phyloP scores from a whole-genome alignment of 2,888 invertebrate genomes.

The Colostygia pectinataria region DNA sequence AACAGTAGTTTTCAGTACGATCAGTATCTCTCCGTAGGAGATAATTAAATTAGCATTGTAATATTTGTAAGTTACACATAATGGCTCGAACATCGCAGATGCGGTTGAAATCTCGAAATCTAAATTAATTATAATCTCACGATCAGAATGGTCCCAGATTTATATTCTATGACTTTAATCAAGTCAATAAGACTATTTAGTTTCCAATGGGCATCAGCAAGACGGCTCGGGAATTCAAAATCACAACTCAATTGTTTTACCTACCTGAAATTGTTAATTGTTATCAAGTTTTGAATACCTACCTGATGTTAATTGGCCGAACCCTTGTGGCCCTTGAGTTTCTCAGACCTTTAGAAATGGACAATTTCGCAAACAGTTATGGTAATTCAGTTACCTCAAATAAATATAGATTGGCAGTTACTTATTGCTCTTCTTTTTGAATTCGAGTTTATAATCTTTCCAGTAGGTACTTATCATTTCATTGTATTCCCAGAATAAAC shows the following conservation, averaged over 20 bases:
- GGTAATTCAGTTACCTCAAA: neutral
- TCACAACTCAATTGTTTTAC: slow-evolving; percentile 23
- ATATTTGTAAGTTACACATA: no score
- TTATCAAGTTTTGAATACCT: slow-evolving; percentile 29
- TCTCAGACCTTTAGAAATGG: neutral
- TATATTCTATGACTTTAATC: neutral
- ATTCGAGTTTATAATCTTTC: no score
- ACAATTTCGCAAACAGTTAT: neutral
- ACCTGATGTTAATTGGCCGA: slow-evolving; percentile 21
- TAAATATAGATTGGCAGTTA: no score
- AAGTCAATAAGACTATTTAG: slow-evolving; percentile 16
- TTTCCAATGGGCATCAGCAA: slow-evolving; percentile 11
- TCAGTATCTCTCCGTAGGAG: no score
- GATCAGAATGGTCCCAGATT: neutral
- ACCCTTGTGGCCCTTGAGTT: slow-evolving; percentile 1
- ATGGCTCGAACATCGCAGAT: no score
- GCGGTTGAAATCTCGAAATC: no score
- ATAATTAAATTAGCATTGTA: no score
- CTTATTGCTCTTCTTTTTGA: no score
- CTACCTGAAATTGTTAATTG: slow-evolving; percentile 23
- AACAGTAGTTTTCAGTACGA: no score
- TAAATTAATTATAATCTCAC: neutral
- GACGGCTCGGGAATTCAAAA: slow-evolving; percentile 11
- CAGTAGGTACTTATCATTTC: neutral
- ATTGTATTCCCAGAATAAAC: no score